A percentile compares a stretch with the other conserved stretches of the same genome.
phyloP scores from a whole-genome alignment of 2,888 invertebrate genomes.

The Amiota mariae region DNA sequence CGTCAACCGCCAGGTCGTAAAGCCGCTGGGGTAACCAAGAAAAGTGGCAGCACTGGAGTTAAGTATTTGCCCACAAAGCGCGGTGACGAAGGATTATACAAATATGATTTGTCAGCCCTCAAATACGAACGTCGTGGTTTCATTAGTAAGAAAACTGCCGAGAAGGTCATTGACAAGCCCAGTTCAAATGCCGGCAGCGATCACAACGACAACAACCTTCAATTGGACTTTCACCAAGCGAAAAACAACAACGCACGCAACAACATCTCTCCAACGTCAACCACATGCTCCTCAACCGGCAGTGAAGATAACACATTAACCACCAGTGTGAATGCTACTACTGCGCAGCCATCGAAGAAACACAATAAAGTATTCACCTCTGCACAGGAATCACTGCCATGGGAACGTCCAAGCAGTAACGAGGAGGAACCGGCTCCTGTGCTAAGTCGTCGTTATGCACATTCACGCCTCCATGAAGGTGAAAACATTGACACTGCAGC shows the following conservation, averaged over 20 bases:
- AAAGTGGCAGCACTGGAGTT: slow-evolving; percentile 57
- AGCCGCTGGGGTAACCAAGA: slow-evolving; percentile 69
- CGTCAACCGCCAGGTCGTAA: slow-evolving; percentile 77
- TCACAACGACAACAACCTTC: slow-evolving; percentile 73
- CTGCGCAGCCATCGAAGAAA: slow-evolving; percentile 45
- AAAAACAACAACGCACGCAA: slow-evolving; percentile 55
- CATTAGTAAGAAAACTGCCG: slow-evolving; percentile 65
- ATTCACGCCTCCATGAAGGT: slow-evolving; percentile 66
- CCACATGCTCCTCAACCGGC: slow-evolving; percentile 51
- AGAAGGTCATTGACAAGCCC: slow-evolving; percentile 45
- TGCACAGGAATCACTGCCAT: slow-evolving; percentile 72
- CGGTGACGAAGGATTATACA: slow-evolving; percentile 71
- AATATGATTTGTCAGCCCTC: slow-evolving; percentile 70
- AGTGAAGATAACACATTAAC: slow-evolving; percentile 51
- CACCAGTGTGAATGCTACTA: slow-evolving; percentile 19
- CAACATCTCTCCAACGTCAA: slow-evolving; percentile 51
- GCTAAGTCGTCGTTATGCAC: slow-evolving; percentile 72
- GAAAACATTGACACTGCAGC: slow-evolving; percentile 70
- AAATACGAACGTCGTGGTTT: slow-evolving; percentile 73
- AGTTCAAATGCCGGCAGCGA: slow-evolving; percentile 54
- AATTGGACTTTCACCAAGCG: slow-evolving; percentile 69
- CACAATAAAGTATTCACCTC: slow-evolving; percentile 49
- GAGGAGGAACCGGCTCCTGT: slow-evolving; percentile 70
- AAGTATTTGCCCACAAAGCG: slow-evolving; percentile 65
- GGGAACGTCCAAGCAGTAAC: slow-evolving; percentile 69